Evolutionary conservation across 2,888 invertebrate genomes (phyloP), one percentile per base, ranked within the genome.

Genomic region (Nomada flava): DNA sequence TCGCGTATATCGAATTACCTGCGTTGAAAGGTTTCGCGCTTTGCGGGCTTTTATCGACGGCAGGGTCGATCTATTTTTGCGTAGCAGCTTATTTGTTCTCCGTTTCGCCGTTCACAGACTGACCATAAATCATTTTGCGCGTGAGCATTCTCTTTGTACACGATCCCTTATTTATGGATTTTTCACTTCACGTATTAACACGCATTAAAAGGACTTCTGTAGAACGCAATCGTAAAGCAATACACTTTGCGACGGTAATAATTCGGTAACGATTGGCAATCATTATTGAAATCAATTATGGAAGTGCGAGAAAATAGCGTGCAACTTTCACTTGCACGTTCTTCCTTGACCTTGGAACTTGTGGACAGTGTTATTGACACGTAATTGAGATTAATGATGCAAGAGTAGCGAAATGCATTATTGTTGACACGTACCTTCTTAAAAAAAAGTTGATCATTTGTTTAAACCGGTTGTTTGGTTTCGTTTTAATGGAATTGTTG

Each of bases 51-150:
- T 86, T 78, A 86, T 85, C 78, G 76, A 80, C 62, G 70, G 73
- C 84, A 86, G 77, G 76, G 86, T 86, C 86, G 78, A 76, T 86
- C 83, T 83, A 86, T 80, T 86, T 86, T 83, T 86, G 67, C 72
- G 23, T 70, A 63, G 57, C 20, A 63, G 74, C 74, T 74, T 84
- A 70, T 67, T 36, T 59, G 60, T 62, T 74, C 50, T 57, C 55
- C 76, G 72, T 64, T 69, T 78, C 70, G 71, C 29, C 57, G 63
- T 55, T 70, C 74, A 67, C 62, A 18, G 11, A 36, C 29, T 7
- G 52, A 15, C 4, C 18, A 62, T 81, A 76, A 72, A 81, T 68
- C 71, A 80, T 50, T 55, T n/a, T 53, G 59, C 64, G 57, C 7
- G 53, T 23, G 59, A 71, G 63, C 67, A 64, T 76, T 80, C 63